A percentile compares a stretch with the other conserved stretches of the same genome.
These are phyloP conservation scores for Tetheella fluctuosa DNA, from an alignment of 2,888 invertebrate genomes.

Conservation along the genomic window DNA sequence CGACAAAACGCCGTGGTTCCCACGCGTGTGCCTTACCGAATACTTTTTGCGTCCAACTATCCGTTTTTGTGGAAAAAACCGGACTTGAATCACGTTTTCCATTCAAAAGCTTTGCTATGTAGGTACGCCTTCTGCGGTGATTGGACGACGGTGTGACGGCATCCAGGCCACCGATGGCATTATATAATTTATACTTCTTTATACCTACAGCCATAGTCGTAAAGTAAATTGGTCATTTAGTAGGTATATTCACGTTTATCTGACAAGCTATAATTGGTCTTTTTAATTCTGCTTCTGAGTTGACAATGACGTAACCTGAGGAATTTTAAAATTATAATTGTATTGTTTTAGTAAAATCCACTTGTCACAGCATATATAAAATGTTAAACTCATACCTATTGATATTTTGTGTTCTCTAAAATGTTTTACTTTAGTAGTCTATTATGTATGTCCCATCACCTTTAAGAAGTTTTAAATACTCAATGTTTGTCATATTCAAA, in stretches of 20 bases:
- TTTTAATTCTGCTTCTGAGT: slow-evolving; percentile 7
- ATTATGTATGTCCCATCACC: not conserved
- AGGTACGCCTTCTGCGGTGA: slow-evolving; percentile 46
- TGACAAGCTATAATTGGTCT: slow-evolving; percentile 1
- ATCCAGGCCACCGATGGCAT: slow-evolving; percentile 26
- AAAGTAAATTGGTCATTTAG: not conserved
- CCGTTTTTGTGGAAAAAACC: slow-evolving; percentile 72
- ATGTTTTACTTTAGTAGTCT: not conserved
- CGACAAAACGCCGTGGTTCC: slow-evolving; percentile 56
- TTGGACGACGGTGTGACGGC: slow-evolving; percentile 36
- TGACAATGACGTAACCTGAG: not conserved
- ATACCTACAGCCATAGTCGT: not conserved
- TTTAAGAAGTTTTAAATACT: not conserved
- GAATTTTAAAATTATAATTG: not conserved
- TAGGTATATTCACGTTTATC: not conserved
- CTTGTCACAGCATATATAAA: not conserved
- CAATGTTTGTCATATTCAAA: not conserved
- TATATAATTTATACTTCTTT: slow-evolving; percentile 23
- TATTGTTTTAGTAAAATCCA: not conserved
- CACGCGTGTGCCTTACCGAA: slow-evolving; percentile 82
- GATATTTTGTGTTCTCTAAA: not conserved
- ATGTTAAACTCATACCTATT: not conserved
- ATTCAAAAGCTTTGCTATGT: slow-evolving; percentile 59
- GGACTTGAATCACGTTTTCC: slow-evolving; percentile 77
- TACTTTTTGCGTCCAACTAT: slow-evolving; percentile 69